Evolutionary conservation across 2,113 vertebrate species (phyloP), one percentile per base, ranked within the genome.

Genomic region (Urocynchramus pylzowi): DNA sequence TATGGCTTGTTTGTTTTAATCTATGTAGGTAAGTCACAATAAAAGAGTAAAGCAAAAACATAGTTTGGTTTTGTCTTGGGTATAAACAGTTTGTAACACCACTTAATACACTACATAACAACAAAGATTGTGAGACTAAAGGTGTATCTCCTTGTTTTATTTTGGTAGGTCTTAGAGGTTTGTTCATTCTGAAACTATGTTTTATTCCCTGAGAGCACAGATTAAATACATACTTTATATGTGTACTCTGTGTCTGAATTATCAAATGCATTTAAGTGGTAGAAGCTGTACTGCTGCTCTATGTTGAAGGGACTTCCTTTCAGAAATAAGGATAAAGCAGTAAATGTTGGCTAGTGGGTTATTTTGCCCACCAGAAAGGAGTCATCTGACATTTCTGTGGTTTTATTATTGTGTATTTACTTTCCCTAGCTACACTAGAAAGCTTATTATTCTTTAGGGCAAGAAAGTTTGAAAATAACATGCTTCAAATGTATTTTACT

Each of bases 401-500:
- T 80, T 94, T 88, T 86, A 39, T 77, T 83, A n/a, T 26, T 70
- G 56, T 45, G 41, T 61, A 65, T 63, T 88, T 69, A 28, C 24
- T 83, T 91, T 79, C 21, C 11, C 16, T 52, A 44, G 44, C 33
- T 70, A 84, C 33, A 31, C 24, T 49, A 64, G 75, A 83, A 88
- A 90, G 3, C 68, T 74, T 5, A 0, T 94, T 86, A 88, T 84
- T 94, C 24, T 93, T 91, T 60, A 84, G 9, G 14, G 44, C 10
- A 90, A 70, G 28, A 90, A 96, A 92, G 60, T 88, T 94, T 86
- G 71, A 70, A 88, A 95, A 69, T 47, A 61, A 41, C 59, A 49
- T 59, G 42, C 31, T 95, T 94, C 63, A 91, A 94, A 88, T 67
- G 16, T 73, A 35, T 84, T 96, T 95, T 76, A 88, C 39, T 83